Evolutionary conservation across 2,888 invertebrate species (phyloP).

Genomic region (Caenorhabditis japonica): DNA sequence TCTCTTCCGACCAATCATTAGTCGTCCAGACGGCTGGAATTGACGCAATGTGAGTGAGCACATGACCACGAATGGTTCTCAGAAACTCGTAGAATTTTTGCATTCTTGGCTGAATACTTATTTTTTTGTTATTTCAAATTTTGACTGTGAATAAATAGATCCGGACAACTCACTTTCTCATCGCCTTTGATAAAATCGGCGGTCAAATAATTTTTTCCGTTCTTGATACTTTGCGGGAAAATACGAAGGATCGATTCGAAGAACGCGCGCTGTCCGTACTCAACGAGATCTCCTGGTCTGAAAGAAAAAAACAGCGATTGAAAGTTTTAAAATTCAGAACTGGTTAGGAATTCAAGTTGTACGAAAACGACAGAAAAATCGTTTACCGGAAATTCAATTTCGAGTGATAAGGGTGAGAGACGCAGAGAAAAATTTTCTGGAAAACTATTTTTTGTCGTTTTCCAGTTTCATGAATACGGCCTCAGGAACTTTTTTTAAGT

Average conservation of each 20-base stretch:
- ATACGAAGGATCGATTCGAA: slow-evolving; percentile 8
- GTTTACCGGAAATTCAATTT: too few species aligned
- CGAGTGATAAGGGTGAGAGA: too few species aligned
- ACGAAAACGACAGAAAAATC: too few species aligned
- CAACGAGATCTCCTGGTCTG: slow-evolving; percentile 7
- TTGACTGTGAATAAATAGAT: too few species aligned
- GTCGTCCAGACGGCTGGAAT: too few species aligned
- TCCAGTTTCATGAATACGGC: too few species aligned
- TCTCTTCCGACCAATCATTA: too few species aligned
- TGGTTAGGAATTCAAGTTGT: too few species aligned
- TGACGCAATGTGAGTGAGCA: neutral
- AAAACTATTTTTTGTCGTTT: too few species aligned
- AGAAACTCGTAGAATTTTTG: slow-evolving; percentile 15
- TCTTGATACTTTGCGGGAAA: slow-evolving; percentile 1
- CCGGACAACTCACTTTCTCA: neutral
- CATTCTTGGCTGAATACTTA: neutral
- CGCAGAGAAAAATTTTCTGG: too few species aligned
- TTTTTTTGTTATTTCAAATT: neutral
- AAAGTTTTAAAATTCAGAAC: neutral
- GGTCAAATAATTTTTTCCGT: neutral
- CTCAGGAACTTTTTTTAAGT: too few species aligned
- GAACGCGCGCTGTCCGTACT: neutral
- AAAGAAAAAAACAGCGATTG: neutral
- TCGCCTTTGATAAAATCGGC: neutral
- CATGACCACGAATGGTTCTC: neutral